These are phyloP conservation scores for Austrofundulus limnaeus DNA, from an alignment of 2,113 vertebrate genomes.

Conservation along the genomic window DNA sequence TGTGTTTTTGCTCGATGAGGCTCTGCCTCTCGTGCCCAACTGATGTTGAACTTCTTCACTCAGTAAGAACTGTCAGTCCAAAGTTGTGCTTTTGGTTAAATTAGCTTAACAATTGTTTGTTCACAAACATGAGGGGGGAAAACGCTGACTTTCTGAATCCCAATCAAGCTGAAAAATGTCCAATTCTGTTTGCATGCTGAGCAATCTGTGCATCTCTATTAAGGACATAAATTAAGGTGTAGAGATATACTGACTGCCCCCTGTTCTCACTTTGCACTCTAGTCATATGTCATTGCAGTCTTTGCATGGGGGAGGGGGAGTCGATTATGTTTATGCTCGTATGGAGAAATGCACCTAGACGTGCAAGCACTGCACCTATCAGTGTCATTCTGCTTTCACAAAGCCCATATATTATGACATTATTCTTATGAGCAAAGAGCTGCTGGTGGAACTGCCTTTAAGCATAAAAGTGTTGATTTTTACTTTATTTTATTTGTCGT, in stretches of 20 bases:
- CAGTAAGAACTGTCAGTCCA: too few relatives aligned
- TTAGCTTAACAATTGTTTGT: too few relatives aligned
- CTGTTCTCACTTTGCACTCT: conserved; percentile 23
- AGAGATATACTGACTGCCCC: conserved; percentile 30
- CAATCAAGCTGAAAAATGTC: too few relatives aligned
- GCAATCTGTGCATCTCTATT: background rate
- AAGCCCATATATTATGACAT: conserved; percentile 58
- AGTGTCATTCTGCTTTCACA: conserved; percentile 14
- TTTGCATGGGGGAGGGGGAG: conserved; percentile 31
- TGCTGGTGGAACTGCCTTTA: conserved; percentile 32
- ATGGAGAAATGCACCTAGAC: background rate
- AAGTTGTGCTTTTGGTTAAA: too few relatives aligned
- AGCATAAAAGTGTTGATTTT: conserved; percentile 6
- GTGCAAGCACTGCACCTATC: background rate
- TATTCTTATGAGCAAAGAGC: conserved; percentile 45
- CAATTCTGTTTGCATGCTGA: too few relatives aligned
- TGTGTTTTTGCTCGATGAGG: too few relatives aligned
- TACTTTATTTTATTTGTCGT: background rate
- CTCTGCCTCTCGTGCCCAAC: too few relatives aligned
- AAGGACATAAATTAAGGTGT: conserved; percentile 43
- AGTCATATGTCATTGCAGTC: conserved; percentile 9
- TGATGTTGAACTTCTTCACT: too few relatives aligned
- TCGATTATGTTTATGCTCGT: conserved; percentile 42
- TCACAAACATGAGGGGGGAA: too few relatives aligned
- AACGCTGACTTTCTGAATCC: too few relatives aligned